These are phyloP conservation scores for Ceyx cyanopectus DNA, from an alignment of 2,113 vertebrate genomes.

Conservation along the genomic window DNA sequence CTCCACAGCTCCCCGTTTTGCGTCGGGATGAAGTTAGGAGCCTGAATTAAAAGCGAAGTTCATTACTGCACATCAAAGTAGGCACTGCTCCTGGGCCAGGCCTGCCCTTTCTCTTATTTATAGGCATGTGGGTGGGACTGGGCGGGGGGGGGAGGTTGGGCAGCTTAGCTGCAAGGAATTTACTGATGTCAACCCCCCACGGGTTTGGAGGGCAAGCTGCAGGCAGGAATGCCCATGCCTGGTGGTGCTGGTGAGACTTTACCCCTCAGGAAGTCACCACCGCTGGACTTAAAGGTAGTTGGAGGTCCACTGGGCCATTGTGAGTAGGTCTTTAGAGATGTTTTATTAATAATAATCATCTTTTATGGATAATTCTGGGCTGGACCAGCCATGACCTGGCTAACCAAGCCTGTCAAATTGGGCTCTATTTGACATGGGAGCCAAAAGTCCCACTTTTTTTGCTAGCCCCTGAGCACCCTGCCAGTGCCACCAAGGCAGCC, in stretches of 20 bases:
- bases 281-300: background rate
- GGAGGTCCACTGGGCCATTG: background rate
- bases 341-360: background rate
- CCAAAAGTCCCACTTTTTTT: background rate
- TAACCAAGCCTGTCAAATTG: background rate
- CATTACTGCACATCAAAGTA: conserved; percentile 31
- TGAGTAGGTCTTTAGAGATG: background rate
- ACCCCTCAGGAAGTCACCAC: background rate
- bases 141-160: too few relatives aligned
- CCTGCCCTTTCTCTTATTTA: background rate
- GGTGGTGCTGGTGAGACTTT: too few relatives aligned
- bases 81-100: background rate
- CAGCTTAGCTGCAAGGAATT: background rate
- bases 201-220: too few relatives aligned
- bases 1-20: conserved; percentile 6
- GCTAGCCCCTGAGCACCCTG: background rate
- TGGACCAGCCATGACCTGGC: background rate
- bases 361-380: background rate
- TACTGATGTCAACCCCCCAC: rapidly evolving
- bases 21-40: background rate
- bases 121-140: background rate
- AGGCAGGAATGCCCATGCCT: rapidly evolving
- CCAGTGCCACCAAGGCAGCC: background rate
- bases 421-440: background rate
- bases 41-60: conserved; percentile 41